A percentile compares a stretch with the other conserved stretches of the same genome.
Evolutionary conservation across 2,113 vertebrate genomes (phyloP).

Genomic region (Verasper variegatus): DNA sequence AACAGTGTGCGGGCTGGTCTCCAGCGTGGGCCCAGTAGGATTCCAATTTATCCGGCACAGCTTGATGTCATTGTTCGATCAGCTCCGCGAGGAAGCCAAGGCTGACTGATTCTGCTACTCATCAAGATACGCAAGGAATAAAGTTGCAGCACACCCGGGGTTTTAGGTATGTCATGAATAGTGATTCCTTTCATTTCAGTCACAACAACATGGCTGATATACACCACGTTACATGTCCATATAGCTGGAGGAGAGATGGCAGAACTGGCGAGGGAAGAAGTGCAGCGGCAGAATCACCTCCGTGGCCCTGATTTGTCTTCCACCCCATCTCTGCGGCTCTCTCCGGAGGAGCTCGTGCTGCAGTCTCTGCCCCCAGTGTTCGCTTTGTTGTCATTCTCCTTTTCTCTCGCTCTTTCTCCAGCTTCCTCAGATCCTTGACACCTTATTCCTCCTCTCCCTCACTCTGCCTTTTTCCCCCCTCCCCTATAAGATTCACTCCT

Average conservation of each 20-base stretch:
- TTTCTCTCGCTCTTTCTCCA: conserved; percentile 19
- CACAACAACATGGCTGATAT: neutral
- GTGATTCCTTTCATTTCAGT: conserved; percentile 43
- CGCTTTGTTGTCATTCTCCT: conserved; percentile 45
- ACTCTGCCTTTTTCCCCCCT: neutral
- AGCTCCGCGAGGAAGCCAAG: conserved; percentile 59
- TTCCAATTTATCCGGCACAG: conserved; percentile 81
- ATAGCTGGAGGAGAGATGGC: conserved; percentile 19
- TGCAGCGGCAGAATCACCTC: conserved; percentile 69
- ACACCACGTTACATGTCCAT: conserved; percentile 4
- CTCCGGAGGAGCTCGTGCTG: conserved; percentile 64
- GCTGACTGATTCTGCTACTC: conserved; percentile 58
- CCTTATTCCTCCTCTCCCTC: neutral
- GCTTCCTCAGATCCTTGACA: neutral
- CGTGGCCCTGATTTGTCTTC: conserved; percentile 72
- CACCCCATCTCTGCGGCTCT: conserved; percentile 56
- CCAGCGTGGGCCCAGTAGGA: conserved; percentile 73
- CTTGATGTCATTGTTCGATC: conserved; percentile 79
- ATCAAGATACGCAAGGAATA: conserved; percentile 53
- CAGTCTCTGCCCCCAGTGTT: conserved; percentile 47
- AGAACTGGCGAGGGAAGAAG: conserved; percentile 23
- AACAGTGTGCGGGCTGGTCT: conserved; percentile 56
- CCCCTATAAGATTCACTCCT: neutral
- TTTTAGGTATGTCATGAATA: conserved; percentile 41
- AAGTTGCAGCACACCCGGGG: conserved; percentile 27